Percentiles rank a stretch among this genome's conserved stretches.
These are phyloP conservation scores for Pangasianodon hypophthalmus DNA, from an alignment of 2,113 vertebrate genomes.

Conservation along the genomic window DNA sequence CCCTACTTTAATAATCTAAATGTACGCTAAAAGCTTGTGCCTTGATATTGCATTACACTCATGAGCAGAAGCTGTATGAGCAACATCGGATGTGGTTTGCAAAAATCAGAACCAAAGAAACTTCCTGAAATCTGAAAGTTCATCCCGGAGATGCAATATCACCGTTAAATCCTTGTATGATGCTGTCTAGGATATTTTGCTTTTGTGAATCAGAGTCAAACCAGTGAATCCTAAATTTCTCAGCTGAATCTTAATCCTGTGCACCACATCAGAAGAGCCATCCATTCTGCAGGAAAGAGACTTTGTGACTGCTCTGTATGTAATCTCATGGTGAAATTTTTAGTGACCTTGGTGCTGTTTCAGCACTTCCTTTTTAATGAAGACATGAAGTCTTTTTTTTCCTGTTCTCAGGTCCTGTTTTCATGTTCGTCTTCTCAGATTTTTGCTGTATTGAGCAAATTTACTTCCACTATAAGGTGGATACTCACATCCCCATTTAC, in stretches of 20 bases:
- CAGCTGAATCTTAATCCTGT: neutral
- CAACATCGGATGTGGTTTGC: neutral
- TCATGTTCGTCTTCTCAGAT: neutral
- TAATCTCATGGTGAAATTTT: neutral
- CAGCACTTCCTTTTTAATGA: neutral
- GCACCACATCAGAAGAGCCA: neutral
- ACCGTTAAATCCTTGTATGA: neutral
- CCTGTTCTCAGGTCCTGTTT: conserved; percentile 38
- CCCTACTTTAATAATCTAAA: neutral
- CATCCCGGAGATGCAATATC: neutral
- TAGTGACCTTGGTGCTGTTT: neutral
- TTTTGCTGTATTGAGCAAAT: conserved; percentile 18
- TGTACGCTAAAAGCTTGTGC: neutral
- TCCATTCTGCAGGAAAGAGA: neutral
- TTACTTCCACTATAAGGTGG: neutral
- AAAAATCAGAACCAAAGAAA: neutral
- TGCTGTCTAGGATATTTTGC: neutral
- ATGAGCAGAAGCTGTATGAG: neutral
- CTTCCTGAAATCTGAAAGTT: conserved; percentile 8
- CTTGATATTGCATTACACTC: neutral
- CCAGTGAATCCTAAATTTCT: neutral
- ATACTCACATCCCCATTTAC: neutral
- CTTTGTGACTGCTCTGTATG: neutral
- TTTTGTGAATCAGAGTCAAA: neutral
- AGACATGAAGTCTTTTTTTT: neutral